A percentile compares a stretch with the other conserved stretches of the same genome.
These are phyloP conservation scores for Zeugodacus cucurbitae DNA, from an alignment of 1,140 invertebrate species.

Conservation along the genomic window DNA sequence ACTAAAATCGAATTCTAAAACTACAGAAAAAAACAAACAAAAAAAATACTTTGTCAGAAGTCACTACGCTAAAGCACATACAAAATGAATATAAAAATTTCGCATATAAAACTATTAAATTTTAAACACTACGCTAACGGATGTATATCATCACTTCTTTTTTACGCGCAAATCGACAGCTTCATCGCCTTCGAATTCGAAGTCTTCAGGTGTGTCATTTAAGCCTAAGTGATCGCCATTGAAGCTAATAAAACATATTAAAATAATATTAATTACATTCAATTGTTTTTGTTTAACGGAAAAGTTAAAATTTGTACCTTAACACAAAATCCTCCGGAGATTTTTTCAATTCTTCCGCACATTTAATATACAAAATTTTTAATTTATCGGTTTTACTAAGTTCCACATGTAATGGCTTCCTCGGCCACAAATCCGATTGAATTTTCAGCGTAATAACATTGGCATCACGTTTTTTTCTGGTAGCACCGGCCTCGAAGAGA, in stretches of 20 bases:
- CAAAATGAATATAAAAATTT: neutral
- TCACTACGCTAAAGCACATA: neutral
- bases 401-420: slow-evolving; percentile 50
- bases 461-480: slow-evolving; percentile 37
- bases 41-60: neutral
- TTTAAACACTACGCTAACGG: neutral
- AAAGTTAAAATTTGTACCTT: neutral
- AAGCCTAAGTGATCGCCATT: slow-evolving; percentile 56
- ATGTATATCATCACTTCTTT: slow-evolving; percentile 46
- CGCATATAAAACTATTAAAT: neutral
- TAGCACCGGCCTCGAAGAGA: neutral
- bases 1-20: too few relatives aligned
- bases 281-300: too few relatives aligned
- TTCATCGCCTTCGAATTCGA: slow-evolving; percentile 61
- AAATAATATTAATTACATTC: too few relatives aligned
- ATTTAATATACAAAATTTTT: slow-evolving; percentile 58
- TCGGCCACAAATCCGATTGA: slow-evolving; percentile 53
- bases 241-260: slow-evolving; percentile 49
- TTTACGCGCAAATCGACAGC: slow-evolving; percentile 53
- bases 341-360: slow-evolving; percentile 54
- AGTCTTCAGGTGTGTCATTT: slow-evolving; percentile 54
- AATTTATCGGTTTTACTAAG: slow-evolving; percentile 54
- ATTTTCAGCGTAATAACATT: slow-evolving; percentile 51
- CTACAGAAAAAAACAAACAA: neutral
- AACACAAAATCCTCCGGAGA: neutral